A percentile compares a stretch with the other conserved stretches of the same genome.
These are phyloP conservation scores for Stomatorhinus walkeri DNA, from an alignment of 2,797 vertebrate genomes.

Conservation along the genomic window DNA sequence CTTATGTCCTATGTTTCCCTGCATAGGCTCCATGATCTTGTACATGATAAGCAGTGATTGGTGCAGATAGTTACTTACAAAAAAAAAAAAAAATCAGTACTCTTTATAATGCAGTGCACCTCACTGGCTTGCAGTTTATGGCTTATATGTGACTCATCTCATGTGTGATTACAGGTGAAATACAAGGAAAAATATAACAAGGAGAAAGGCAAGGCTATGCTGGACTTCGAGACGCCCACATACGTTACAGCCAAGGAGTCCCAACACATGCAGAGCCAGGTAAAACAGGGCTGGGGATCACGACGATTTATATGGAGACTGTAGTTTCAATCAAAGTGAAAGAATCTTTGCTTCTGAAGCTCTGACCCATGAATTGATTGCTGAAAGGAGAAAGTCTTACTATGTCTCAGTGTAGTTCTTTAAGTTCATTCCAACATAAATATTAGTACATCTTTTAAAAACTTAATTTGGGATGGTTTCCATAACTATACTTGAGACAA, in stretches of 20 bases:
- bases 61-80: neutral
- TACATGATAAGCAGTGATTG: neutral
- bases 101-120: neutral
- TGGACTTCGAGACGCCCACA: conserved; percentile 97
- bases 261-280: conserved; percentile 97
- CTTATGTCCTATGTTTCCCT: neutral
- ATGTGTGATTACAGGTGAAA: conserved; percentile 71
- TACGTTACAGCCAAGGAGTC: conserved; percentile 91
- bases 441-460: neutral
- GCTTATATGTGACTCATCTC: conserved; percentile 52
- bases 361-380: neutral
- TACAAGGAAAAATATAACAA: conserved; percentile 97
- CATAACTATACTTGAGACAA: neutral
- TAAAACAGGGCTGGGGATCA: conserved; percentile 40
- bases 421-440: neutral
- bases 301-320: neutral
- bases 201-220: conserved; percentile 91
- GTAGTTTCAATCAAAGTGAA: neutral
- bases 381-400: neutral
- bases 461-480: neutral
- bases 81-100: neutral
- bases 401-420: neutral
- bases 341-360: neutral
- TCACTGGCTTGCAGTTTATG: conserved; percentile 38
- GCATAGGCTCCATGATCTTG: neutral